A percentile compares a stretch with the other conserved stretches of the same genome.
phyloP scores from a whole-genome alignment of 2,888 invertebrate species.

The Agrotis clavis region DNA sequence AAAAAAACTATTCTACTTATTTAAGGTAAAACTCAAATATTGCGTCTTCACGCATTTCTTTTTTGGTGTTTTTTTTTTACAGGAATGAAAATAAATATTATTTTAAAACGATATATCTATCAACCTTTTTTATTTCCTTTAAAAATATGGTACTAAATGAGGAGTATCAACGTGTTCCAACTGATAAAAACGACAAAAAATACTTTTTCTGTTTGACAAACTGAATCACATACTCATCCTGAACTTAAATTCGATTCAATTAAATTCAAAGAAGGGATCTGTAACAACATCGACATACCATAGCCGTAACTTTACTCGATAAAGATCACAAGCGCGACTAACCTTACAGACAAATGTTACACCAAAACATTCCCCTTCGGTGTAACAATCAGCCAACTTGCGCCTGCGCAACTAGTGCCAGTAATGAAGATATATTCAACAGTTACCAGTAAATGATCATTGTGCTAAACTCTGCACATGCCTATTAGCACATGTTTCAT shows the following conservation, averaged over 20 bases:
- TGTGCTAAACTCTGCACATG: constrained; percentile 55
- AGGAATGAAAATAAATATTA: too few relatives aligned
- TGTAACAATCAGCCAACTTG: constrained; percentile 69
- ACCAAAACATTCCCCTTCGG: constrained; percentile 60
- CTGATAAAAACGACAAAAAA: too few relatives aligned
- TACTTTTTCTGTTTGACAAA: neutral
- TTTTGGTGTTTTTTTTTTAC: too few relatives aligned
- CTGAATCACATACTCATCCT: neutral
- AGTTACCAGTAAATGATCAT: constrained; percentile 58
- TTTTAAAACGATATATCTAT: too few relatives aligned
- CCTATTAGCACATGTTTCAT: constrained; percentile 61
- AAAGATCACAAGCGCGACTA: neutral
- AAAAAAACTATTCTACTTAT: too few relatives aligned
- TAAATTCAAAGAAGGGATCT: neutral
- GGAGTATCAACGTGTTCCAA: too few relatives aligned
- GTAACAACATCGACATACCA: neutral
- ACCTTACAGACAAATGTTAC: neutral
- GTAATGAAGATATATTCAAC: constrained; percentile 69
- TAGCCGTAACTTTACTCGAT: neutral
- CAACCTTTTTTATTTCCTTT: too few relatives aligned
- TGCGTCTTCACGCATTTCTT: too few relatives aligned
- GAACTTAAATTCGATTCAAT: neutral
- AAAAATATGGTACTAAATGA: too few relatives aligned
- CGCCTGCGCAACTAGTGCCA: constrained; percentile 52
- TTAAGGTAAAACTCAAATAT: too few relatives aligned